These are phyloP conservation scores for Stegodyphus dumicola DNA, from an alignment of 1,140 invertebrate species.

Conservation along the genomic window DNA sequence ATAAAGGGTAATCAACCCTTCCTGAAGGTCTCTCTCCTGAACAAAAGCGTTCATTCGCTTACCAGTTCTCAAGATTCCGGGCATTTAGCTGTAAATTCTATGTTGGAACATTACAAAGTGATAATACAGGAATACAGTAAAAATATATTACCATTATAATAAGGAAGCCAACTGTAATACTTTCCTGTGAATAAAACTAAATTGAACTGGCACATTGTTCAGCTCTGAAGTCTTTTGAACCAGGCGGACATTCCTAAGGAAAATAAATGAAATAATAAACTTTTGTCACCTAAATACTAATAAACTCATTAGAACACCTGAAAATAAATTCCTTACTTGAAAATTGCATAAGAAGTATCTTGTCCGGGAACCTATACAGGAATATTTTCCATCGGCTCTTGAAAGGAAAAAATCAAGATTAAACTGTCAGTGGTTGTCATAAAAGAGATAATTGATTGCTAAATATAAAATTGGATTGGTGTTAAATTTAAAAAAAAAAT, in stretches of 20 bases:
- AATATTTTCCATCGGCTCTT: conserved; percentile 37
- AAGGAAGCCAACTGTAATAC: conserved; percentile 71
- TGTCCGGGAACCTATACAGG: conserved; percentile 79
- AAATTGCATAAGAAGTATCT: conserved; percentile 92
- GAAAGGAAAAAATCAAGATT: neutral
- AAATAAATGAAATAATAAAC: neutral
- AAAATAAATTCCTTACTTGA: conserved; percentile 73
- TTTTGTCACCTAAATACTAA: neutral
- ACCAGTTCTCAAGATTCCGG: too few relatives aligned
- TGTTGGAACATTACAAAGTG: too few relatives aligned
- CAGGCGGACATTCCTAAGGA: conserved; percentile 79
- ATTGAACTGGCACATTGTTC: conserved; percentile 89
- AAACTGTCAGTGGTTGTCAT: too few relatives aligned
- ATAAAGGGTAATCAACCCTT: too few relatives aligned
- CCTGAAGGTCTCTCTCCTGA: too few relatives aligned
- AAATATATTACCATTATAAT: conserved; percentile 76
- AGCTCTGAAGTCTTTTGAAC: conserved; percentile 81
- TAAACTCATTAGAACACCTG: neutral
- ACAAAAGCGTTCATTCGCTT: too few relatives aligned
- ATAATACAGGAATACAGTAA: too few relatives aligned
- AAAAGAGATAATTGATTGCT: too few relatives aligned
- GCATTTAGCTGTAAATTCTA: too few relatives aligned
- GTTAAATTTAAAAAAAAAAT: too few relatives aligned
- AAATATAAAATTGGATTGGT: too few relatives aligned
- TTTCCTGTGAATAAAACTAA: conserved; percentile 78